A percentile compares a stretch with the other conserved stretches of the same genome.
phyloP scores from a whole-genome alignment of 1,140 invertebrate species.

The Leptinotarsa undecemlineata region DNA sequence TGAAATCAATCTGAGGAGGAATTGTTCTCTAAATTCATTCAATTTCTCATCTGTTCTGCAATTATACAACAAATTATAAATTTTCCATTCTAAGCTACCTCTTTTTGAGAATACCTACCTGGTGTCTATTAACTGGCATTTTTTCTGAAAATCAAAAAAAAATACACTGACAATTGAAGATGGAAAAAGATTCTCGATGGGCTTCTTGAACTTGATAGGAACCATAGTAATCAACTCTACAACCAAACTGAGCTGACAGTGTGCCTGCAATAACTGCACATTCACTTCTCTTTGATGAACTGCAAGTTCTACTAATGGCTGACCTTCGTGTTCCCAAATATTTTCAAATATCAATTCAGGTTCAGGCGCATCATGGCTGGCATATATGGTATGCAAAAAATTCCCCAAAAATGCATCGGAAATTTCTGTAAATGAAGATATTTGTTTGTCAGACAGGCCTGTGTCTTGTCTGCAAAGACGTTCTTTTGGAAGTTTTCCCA shows the following conservation, averaged over 20 bases:
- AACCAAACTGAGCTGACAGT: conserved; percentile 75
- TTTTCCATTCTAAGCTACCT: too few species aligned
- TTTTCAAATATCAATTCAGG: conserved; percentile 66
- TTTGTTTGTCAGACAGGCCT: conserved; percentile 70
- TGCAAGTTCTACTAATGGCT: conserved; percentile 75
- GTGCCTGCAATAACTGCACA: conserved; percentile 75
- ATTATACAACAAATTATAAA: background rate
- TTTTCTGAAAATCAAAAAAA: conserved; percentile 48
- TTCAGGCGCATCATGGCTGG: conserved; percentile 56
- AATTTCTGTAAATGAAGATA: conserved; percentile 71
- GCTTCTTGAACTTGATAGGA: conserved; percentile 72
- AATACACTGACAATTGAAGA: conserved; percentile 60
- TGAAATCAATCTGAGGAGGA: conserved; percentile 67
- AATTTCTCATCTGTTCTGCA: conserved; percentile 44
- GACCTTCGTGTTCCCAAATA: conserved; percentile 68
- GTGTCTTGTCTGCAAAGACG: conserved; percentile 75
- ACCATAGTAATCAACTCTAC: conserved; percentile 80
- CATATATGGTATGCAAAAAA: conserved; percentile 69
- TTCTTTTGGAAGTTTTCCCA: conserved; percentile 85
- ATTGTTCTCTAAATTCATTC: conserved; percentile 60
- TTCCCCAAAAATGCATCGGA: conserved; percentile 74
- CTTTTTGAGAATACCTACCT: background rate
- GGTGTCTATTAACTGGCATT: conserved; percentile 43
- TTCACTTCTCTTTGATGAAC: conserved; percentile 74
- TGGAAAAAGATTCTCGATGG: conserved; percentile 79